Evolutionary conservation across 2,113 vertebrate genomes (phyloP).

Genomic region (Equus przewalskii): DNA sequence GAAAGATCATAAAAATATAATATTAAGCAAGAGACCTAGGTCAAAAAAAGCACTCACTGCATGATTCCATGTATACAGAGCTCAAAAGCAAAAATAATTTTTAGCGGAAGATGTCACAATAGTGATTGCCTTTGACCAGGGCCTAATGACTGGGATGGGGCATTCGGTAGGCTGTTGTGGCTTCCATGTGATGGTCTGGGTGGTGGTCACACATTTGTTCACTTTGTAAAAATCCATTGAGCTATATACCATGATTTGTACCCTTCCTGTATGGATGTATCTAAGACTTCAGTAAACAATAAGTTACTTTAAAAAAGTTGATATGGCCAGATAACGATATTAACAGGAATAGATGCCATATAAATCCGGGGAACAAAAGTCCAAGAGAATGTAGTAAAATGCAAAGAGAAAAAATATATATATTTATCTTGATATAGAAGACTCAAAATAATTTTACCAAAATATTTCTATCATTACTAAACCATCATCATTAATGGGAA

Average conservation of each 20-base stretch:
- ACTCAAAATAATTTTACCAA: constrained; percentile 53
- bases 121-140: neutral
- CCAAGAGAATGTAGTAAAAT: neutral
- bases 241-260: neutral
- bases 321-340: neutral
- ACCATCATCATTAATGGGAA: constrained; percentile 50
- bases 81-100: neutral
- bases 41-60: neutral
- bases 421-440: constrained; percentile 63
- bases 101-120: neutral
- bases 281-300: neutral
- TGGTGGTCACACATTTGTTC: neutral
- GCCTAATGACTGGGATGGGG: neutral
- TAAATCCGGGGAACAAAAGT: constrained; percentile 44
- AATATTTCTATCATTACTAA: constrained; percentile 67
- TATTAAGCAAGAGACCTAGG: neutral
- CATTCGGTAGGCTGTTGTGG: neutral
- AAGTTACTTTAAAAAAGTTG: neutral
- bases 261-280: neutral
- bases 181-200: neutral
- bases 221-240: neutral
- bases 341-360: neutral
- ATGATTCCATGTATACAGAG: neutral
- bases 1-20: neutral
- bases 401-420: neutral